These are phyloP conservation scores for Panagrolaimus sp. DNA, from an alignment of 1,140 invertebrate genomes.

Conservation along the genomic window DNA sequence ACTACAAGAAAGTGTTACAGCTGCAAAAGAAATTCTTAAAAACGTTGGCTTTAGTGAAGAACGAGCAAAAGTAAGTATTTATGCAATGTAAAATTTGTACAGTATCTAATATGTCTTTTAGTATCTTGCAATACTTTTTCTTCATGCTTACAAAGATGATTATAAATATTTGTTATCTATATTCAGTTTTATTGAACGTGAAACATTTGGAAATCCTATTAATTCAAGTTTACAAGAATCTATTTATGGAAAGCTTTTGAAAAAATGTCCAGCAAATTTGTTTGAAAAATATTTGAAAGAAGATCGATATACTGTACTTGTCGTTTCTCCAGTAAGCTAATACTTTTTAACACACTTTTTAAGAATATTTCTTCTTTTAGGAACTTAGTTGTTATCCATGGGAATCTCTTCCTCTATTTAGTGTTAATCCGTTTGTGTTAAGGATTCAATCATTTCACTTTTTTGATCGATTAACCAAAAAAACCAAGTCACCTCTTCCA, in stretches of 20 bases:
- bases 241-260: background rate
- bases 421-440: conserved; percentile 23
- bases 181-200: background rate
- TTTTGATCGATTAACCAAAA: conserved; percentile 28
- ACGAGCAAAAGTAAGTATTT: background rate
- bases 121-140: background rate
- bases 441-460: conserved; percentile 42
- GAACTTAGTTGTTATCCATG: conserved; percentile 35
- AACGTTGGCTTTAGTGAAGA: background rate
- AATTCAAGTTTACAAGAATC: background rate
- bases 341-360: background rate
- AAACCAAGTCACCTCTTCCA: conserved; percentile 30
- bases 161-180: background rate
- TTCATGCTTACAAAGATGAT: background rate
- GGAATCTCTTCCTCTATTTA: conserved; percentile 32
- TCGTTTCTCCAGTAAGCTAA: background rate
- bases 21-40: too few species aligned
- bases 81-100: too few species aligned
- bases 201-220: background rate
- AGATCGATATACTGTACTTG: background rate
- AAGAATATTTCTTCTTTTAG: background rate
- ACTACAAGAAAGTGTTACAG: too few species aligned
- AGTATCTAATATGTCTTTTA: background rate
- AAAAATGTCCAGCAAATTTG: background rate
- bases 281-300: background rate